Base-by-base conservation (phyloP, 1,140 invertebrate genomes). In the Atta cephalotes region DNA sequence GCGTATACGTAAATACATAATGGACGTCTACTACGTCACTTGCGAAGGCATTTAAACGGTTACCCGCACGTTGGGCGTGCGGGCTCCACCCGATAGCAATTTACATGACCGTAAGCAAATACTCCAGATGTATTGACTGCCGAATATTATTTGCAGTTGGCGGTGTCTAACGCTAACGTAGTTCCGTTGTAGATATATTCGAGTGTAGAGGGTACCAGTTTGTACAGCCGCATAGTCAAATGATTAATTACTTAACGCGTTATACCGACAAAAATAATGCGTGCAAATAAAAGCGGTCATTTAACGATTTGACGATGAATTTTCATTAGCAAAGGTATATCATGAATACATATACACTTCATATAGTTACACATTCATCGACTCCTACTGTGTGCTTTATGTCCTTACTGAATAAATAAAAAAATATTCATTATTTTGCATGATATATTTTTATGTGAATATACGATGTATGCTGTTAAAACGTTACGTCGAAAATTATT, bases 111-210 rank as follows among this genome's bases (percentile, higher is more conserved):
- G 58, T 84, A 71, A 86, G 21, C 85, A 90, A 90, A 90, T 89
- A 87, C 72, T 68, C 62, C 51, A 45, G 53, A 89, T 81, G 58
- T 90, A 90, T 88, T 56, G 80, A 78, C 76, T 82, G 80, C 6
- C 63, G 80, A 90, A 90, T 90, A 90, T 90, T 90, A 90, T 90
- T 90, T 90, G 74, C 76, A 85, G 60, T 85, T 25, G 28, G 18
- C 35, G 56, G 53, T 70, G 45, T 66, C 85, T 79, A 71, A 31
- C 65, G 66, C 63, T 28, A 31, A 86, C 12, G 12, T 58, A 53
- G n/a, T 89, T 82, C 56, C 21, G 60, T 51, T 87, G 63, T 79
- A 78, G 63, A 72, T 39, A 16, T 74, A 70, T 71, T 45, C 39
- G 12, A 49, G n/a, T 78, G 39, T 86, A 81, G 39, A 45, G 66